Evolutionary conservation across 2,113 vertebrate species (phyloP).

Genomic region (Glareola pratincola): DNA sequence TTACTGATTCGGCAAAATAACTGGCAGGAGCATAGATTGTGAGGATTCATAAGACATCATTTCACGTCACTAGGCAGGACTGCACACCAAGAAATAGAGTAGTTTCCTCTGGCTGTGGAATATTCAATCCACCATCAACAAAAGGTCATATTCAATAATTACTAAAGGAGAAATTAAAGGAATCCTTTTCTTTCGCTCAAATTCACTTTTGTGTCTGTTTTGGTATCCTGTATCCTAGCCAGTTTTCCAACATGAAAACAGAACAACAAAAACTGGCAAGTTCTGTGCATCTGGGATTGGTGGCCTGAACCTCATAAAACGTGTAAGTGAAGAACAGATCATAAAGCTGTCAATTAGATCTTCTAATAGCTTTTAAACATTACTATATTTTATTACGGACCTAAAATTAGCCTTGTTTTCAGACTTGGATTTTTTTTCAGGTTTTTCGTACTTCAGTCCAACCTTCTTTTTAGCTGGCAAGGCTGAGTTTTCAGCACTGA

Average conservation of each 20-base stretch:
- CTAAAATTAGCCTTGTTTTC: conserved; percentile 45
- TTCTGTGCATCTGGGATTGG: neutral
- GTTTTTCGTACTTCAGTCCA: neutral
- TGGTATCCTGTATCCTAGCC: neutral
- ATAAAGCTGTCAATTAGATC: conserved; percentile 36
- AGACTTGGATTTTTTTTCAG: conserved; percentile 10
- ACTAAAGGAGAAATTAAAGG: neutral
- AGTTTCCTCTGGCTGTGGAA: neutral
- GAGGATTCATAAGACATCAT: neutral
- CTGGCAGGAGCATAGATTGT: neutral
- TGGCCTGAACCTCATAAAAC: neutral
- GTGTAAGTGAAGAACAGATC: neutral
- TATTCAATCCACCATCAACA: neutral
- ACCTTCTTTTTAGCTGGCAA: neutral
- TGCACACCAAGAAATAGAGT: neutral
- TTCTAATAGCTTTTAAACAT: conserved; percentile 40
- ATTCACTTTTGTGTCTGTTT: neutral
- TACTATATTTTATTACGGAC: conserved; percentile 15
- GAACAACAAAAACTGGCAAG: neutral
- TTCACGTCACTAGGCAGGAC: neutral
- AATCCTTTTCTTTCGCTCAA: neutral
- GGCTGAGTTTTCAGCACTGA: neutral
- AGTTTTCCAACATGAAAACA: conserved; percentile 1
- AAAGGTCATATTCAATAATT: neutral
- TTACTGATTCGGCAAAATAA: neutral